phyloP scores from a whole-genome alignment of 2,797 vertebrate species.

The Gobionotothen gibberifrons region DNA sequence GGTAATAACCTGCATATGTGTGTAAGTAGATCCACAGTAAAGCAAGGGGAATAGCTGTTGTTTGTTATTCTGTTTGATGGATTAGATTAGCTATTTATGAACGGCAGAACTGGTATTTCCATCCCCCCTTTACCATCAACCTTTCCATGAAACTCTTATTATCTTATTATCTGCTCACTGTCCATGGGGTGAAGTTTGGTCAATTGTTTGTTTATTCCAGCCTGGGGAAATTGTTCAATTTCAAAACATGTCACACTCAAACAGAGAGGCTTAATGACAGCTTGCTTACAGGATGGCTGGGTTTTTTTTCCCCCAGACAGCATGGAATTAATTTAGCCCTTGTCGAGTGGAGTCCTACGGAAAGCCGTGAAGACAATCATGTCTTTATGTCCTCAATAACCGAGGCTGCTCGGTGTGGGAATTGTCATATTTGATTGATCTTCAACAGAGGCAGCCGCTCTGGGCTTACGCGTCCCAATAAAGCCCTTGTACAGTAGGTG shows the following conservation, averaged over 20 bases:
- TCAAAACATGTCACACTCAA: conserved; percentile 63
- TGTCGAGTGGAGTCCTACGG: conserved; percentile 17
- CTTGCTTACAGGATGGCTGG: conserved; percentile 1
- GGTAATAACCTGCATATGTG: background rate
- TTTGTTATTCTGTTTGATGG: background rate
- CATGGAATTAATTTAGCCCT: conserved; percentile 20
- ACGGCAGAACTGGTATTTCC: too few relatives aligned
- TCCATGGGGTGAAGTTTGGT: conserved; percentile 13
- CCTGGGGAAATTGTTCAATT: conserved; percentile 40
- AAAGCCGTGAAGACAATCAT: conserved; percentile 41
- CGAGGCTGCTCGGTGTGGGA: background rate
- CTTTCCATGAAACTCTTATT: conserved; percentile 15
- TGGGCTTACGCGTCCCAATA: background rate
- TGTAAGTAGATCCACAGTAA: background rate
- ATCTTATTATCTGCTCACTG: background rate
- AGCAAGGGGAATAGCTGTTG: background rate
- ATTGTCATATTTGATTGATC: conserved; percentile 26
- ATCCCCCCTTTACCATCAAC: conserved; percentile 12
- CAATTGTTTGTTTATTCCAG: conserved; percentile 24
- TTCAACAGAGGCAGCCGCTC: background rate
- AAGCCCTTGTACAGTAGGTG: conserved; percentile 3
- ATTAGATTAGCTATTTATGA: conserved; percentile 8
- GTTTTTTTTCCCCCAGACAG: conserved; percentile 8
- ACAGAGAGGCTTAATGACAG: conserved; percentile 25
- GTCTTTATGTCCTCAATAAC: conserved; percentile 11